A percentile compares a stretch with the other conserved stretches of the same genome.
Evolutionary conservation across 1,140 invertebrate genomes (phyloP).

Genomic region (Phocides pigmalion): DNA sequence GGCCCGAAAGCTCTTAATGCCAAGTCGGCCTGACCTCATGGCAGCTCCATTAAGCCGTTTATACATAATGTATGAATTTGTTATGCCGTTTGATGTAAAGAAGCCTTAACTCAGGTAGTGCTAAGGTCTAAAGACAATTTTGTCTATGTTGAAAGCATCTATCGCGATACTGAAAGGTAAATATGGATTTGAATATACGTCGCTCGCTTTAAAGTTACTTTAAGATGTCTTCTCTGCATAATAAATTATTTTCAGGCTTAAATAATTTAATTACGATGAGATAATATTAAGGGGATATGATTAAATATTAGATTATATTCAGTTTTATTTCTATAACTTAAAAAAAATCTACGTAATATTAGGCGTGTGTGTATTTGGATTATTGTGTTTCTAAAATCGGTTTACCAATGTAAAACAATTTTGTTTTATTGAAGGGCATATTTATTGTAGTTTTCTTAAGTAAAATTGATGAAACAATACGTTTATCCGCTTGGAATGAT

Average conservation of each 20-base stretch:
- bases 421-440: too few relatives aligned
- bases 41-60: slow-evolving; percentile 81
- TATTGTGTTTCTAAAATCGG: too few relatives aligned
- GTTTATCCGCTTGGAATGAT: too few relatives aligned
- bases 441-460: too few relatives aligned
- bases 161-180: slow-evolving; percentile 20
- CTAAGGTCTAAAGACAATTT: slow-evolving; percentile 73
- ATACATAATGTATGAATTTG: slow-evolving; percentile 84
- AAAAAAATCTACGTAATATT: too few relatives aligned
- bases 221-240: not conserved
- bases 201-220: slow-evolving; percentile 1
- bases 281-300: not conserved
- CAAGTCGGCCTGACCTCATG: slow-evolving; percentile 79
- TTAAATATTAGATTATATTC: too few relatives aligned
- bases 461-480: too few relatives aligned
- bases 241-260: not conserved
- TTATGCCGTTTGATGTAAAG: slow-evolving; percentile 83
- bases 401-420: too few relatives aligned
- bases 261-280: not conserved
- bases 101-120: slow-evolving; percentile 80
- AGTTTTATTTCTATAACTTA: too few relatives aligned
- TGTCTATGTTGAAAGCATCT: slow-evolving; percentile 26
- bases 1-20: slow-evolving; percentile 80
- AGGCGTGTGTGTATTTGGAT: too few relatives aligned
- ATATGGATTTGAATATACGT: slow-evolving; percentile 18